phyloP scores from a whole-genome alignment of 2,113 vertebrate species.

The Noturus placidus region DNA sequence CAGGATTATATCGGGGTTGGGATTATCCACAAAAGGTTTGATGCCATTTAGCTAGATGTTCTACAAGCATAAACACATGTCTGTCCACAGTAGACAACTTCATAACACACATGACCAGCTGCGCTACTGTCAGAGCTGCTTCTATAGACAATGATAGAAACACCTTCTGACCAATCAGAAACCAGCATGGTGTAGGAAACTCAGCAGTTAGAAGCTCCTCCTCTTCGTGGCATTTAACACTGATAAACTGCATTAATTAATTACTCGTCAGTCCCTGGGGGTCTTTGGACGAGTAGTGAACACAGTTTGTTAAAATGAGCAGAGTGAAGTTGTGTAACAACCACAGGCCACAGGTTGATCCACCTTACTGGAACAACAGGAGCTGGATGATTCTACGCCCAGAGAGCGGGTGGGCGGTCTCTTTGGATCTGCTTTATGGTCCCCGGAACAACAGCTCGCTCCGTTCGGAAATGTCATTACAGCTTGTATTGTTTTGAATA shows the following conservation, averaged over 20 bases:
- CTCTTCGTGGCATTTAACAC: neutral
- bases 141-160: neutral
- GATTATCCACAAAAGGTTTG: neutral
- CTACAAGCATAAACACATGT: neutral
- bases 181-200: neutral
- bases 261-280: neutral
- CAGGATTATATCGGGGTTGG: neutral
- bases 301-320: neutral
- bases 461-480: neutral
- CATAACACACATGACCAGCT: neutral
- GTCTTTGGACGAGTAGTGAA: too few species aligned
- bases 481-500: conserved; percentile 1
- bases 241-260: neutral
- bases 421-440: neutral
- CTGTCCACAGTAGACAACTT: neutral
- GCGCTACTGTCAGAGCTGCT: too few species aligned
- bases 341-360: neutral
- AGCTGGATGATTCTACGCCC: neutral
- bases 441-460: neutral
- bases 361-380: neutral
- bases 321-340: neutral
- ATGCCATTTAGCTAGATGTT: neutral
- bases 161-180: neutral
- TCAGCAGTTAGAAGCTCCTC: neutral
- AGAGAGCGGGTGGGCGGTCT: neutral